Percentiles rank a stretch among this genome's conserved stretches.
These are phyloP conservation scores for Copidosoma floridanum DNA, from an alignment of 1,140 invertebrate species.

Conservation along the genomic window DNA sequence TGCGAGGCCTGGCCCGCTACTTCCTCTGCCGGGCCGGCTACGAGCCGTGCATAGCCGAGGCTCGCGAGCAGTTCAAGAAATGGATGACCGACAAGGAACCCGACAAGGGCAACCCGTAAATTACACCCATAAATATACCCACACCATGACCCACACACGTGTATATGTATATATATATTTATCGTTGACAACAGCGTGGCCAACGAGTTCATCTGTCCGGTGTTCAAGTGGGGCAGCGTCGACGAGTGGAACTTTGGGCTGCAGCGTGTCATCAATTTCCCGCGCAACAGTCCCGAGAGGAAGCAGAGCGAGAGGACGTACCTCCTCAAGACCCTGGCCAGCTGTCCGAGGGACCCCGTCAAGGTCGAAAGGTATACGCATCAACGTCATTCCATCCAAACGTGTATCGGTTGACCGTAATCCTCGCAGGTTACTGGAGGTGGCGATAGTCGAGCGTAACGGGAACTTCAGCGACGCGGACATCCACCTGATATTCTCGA, in stretches of 20 bases:
- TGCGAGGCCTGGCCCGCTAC: slow-evolving; percentile 62
- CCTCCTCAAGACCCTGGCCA: slow-evolving; percentile 71
- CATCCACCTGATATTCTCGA: slow-evolving; percentile 69
- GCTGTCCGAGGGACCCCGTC: slow-evolving; percentile 66
- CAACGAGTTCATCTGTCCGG: slow-evolving; percentile 72
- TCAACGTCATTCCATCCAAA: neutral
- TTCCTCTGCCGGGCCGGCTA: slow-evolving; percentile 73
- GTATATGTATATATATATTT: neutral
- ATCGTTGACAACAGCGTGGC: slow-evolving; percentile 58
- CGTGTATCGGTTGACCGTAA: no score
- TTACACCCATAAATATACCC: slow-evolving; percentile 36
- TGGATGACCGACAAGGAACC: slow-evolving; percentile 69
- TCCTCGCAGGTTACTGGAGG: slow-evolving; percentile 60
- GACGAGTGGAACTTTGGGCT: slow-evolving; percentile 79
- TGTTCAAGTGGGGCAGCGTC: slow-evolving; percentile 73
- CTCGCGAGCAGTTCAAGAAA: slow-evolving; percentile 63
- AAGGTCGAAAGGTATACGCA: slow-evolving; percentile 63
- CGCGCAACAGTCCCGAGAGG: slow-evolving; percentile 54
- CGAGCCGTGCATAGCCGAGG: slow-evolving; percentile 68
- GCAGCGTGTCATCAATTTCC: slow-evolving; percentile 71
- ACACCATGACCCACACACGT: no score
- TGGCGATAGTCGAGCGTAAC: slow-evolving; percentile 65
- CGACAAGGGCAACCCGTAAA: slow-evolving; percentile 73
- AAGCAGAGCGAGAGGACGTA: slow-evolving; percentile 72
- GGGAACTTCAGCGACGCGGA: slow-evolving; percentile 72